Base-by-base conservation (phyloP, 2,888 invertebrate species). In the Papilio gigon region DNA sequence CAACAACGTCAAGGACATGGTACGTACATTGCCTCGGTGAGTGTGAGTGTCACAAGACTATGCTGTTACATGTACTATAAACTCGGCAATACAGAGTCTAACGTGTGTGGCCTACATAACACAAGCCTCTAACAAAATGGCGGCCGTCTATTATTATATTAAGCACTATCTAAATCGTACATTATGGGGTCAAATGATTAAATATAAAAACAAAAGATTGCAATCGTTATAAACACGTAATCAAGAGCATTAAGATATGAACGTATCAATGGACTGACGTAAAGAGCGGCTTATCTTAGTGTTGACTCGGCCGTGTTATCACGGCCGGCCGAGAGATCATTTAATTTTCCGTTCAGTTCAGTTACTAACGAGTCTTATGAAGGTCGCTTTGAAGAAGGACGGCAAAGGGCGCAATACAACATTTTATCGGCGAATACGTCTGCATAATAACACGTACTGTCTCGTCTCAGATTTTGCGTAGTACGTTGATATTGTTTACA, bases 1-100 rank as follows among this genome's bases (percentile, higher is more conserved):
- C 3, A 95, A 96, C 76, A 97, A 97, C 82, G 97, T 97, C 0
- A 97, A 96, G 81, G 93, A 95, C 75, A 97, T 97, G 97, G 97
- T 94, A 73, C 88, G 89, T 42, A 17, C 1, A 17, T 8, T 11
- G 6, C n/a, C n/a, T n/a, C n/a, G n/a, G n/a, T n/a, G n/a, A n/a
- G n/a, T n/a, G n/a, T n/a, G n/a, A n/a, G n/a, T n/a, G n/a, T n/a
- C n/a, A n/a, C n/a, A n/a, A n/a, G n/a, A n/a, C n/a, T n/a, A n/a
- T n/a, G n/a, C n/a, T n/a, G n/a, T n/a, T n/a, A n/a, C n/a, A n/a
- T n/a, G n/a, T n/a, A n/a, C n/a, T n/a, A n/a, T n/a, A n/a, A n/a
- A n/a, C n/a, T n/a, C 17, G 17, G 17, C 9, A 6, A 17, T 42
- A 3, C 42, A 8, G 8, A 22, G 6, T 11, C 5, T 22, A 9